Evolutionary conservation across 1,140 invertebrate genomes (phyloP).

Genomic region (Stenopsyche tienmushanensis): DNA sequence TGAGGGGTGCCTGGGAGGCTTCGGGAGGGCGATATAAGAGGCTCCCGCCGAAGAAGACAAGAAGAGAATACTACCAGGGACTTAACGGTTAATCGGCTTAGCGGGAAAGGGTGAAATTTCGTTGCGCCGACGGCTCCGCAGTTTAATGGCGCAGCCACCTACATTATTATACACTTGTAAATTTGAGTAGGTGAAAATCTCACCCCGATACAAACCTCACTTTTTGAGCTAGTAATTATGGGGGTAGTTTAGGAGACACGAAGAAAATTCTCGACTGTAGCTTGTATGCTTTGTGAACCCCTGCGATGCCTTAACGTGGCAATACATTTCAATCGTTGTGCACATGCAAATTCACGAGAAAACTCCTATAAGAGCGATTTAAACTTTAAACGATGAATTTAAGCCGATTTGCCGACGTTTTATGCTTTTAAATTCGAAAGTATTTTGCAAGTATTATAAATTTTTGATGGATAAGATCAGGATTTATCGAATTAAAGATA

Average conservation of each 20-base stretch:
- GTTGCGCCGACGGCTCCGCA: conserved; percentile 27
- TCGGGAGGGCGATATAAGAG: conserved; percentile 9
- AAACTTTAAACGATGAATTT: no score
- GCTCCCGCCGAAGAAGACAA: conserved; percentile 34
- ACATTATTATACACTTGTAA: conserved; percentile 13
- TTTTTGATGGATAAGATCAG: no score
- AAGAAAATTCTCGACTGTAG: not conserved
- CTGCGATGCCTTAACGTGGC: no score
- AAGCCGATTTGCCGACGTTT: no score
- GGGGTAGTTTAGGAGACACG: no score
- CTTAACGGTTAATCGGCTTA: conserved; percentile 43
- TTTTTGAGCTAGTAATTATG: not conserved
- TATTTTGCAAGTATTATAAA: no score
- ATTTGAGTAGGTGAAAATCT: conserved; percentile 5
- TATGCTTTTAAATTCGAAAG: no score
- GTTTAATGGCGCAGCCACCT: conserved; percentile 34
- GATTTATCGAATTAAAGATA: no score
- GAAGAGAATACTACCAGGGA: conserved; percentile 37
- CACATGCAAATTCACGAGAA: not conserved
- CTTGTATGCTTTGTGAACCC: not conserved
- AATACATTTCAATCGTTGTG: no score
- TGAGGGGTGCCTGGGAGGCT: not conserved
- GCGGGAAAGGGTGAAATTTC: conserved; percentile 41
- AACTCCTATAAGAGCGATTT: no score
- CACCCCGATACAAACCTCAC: not conserved